These are phyloP conservation scores for Hypotaenidia philippensis DNA, from an alignment of 2,797 vertebrate genomes.

Conservation along the genomic window DNA sequence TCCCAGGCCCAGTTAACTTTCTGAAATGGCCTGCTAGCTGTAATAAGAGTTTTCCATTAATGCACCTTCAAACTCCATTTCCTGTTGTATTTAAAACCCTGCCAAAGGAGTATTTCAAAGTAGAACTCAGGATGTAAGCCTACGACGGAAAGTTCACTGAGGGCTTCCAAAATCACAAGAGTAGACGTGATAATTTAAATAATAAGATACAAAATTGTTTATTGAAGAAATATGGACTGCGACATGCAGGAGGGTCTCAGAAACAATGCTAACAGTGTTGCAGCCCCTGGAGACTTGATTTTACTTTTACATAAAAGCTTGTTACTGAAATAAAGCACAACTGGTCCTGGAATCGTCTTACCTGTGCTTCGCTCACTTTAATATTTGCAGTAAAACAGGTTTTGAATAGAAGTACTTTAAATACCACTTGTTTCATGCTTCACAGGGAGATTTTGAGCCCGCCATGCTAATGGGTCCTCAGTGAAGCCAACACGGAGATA, in stretches of 20 bases:
- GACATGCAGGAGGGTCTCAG: not conserved
- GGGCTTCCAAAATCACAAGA: not conserved
- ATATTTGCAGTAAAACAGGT: not conserved
- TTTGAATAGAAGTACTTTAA: not conserved
- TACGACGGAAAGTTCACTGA: not conserved
- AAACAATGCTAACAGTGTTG: not conserved
- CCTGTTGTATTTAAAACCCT: constrained; percentile 32
- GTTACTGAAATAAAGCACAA: not conserved
- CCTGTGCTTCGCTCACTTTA: fast-evolving
- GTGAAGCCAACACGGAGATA: not conserved
- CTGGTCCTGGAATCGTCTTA: not conserved
- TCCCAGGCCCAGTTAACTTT: not conserved
- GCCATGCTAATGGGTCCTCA: not conserved
- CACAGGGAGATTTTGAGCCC: not conserved
- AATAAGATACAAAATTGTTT: not conserved
- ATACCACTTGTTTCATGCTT: not conserved
- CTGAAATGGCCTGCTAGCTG: not conserved
- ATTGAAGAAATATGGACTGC: not conserved
- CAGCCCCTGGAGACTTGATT: not conserved
- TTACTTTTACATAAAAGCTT: not conserved
- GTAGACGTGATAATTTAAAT: not conserved
- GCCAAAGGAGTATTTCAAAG: constrained; percentile 25
- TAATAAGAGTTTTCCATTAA: constrained; percentile 40
- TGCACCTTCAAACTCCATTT: constrained; percentile 16
- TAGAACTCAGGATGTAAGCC: not conserved